These are phyloP conservation scores for Platysteira castanea DNA, from an alignment of 2,113 vertebrate species.

Conservation along the genomic window DNA sequence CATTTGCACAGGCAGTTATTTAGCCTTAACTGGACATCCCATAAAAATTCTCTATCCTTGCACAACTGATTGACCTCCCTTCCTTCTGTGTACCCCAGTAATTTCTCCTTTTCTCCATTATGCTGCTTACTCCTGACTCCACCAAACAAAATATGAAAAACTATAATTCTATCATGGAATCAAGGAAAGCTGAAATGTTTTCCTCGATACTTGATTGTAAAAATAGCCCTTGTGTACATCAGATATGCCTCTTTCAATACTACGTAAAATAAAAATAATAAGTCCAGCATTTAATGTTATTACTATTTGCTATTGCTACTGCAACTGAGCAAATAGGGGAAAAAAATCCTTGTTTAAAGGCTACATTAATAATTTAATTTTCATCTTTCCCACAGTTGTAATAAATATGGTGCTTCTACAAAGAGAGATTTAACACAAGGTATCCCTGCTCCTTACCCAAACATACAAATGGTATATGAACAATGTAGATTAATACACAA, in stretches of 20 bases:
- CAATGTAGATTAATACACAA: not conserved
- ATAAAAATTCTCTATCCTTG: not conserved
- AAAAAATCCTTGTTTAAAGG: not conserved
- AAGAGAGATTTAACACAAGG: not conserved
- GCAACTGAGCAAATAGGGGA: not conserved
- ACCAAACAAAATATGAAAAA: not conserved
- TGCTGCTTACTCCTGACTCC: not conserved
- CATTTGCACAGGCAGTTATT: not conserved
- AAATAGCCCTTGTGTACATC: not conserved
- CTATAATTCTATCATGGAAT: not conserved
- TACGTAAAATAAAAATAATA: not conserved
- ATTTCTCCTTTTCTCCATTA: not conserved
- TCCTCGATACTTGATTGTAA: not conserved
- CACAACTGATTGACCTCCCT: not conserved
- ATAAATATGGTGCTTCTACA: not conserved
- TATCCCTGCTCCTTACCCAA: not conserved
- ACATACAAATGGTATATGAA: not conserved
- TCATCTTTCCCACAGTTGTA: not conserved
- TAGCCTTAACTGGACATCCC: not conserved
- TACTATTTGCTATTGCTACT: not conserved
- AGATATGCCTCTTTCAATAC: not conserved
- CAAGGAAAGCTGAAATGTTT: not conserved
- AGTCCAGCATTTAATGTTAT: not conserved
- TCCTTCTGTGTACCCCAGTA: not conserved
- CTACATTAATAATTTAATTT: not conserved